These are phyloP conservation scores for Nasonovia ribisnigri DNA, from an alignment of 2,888 invertebrate species.

Conservation along the genomic window DNA sequence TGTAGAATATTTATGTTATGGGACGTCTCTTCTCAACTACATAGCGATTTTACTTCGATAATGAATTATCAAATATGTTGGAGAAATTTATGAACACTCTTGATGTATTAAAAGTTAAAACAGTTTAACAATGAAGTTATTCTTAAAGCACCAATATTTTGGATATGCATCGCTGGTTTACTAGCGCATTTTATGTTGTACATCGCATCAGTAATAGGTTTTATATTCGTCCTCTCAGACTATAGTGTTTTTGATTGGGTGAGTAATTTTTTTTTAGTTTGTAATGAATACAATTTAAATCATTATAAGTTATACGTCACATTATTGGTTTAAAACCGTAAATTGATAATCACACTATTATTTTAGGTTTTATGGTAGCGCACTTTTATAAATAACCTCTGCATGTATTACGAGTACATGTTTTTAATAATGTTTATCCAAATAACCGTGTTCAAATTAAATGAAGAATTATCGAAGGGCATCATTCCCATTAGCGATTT, in stretches of 20 bases:
- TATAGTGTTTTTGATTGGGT: background rate
- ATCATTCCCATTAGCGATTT: background rate
- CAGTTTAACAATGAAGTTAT: background rate
- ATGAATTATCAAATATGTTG: background rate
- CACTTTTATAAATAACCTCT: background rate
- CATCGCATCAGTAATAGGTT: background rate
- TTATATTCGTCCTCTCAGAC: rapidly evolving
- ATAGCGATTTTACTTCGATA: background rate
- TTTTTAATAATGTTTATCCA: background rate
- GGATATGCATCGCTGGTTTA: background rate
- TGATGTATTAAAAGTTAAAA: background rate
- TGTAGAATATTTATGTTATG: background rate
- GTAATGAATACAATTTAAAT: background rate
- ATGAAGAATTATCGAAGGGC: background rate
- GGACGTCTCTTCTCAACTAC: background rate
- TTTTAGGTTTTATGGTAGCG: background rate
- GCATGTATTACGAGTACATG: background rate
- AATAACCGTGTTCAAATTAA: background rate
- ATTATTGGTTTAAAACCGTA: background rate
- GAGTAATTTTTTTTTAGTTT: background rate
- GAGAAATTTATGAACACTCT: background rate
- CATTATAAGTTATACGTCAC: background rate
- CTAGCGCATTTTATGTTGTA: background rate
- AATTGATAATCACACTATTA: background rate
- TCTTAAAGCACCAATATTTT: background rate